Conservation (phyloP, 2,113 vertebrate species). For the Podilymbus podiceps region DNA sequence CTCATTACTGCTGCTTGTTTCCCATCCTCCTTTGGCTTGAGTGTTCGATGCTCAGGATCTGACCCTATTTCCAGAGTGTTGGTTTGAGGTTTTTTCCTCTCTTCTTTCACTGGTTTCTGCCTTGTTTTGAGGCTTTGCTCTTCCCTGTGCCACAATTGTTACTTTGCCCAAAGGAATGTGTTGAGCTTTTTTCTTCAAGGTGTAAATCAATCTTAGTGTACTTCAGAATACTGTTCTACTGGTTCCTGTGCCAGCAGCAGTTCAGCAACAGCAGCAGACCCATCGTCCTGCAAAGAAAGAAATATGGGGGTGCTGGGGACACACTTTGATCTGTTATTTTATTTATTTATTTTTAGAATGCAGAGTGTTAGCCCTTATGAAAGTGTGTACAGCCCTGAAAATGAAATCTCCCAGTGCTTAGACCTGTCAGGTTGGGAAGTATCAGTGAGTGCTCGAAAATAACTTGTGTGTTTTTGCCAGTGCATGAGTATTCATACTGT, state of each 20-base stretch:
- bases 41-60: neutral
- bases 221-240: neutral
- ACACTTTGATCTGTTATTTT: neutral
- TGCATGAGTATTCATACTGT: neutral
- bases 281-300: neutral
- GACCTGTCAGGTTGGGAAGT: neutral
- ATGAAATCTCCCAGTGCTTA: neutral
- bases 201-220: neutral
- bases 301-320: neutral
- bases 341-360: neutral
- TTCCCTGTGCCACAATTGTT: neutral
- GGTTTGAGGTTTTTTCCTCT: neutral
- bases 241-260: neutral
- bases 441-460: neutral
- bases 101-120: neutral
- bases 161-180: neutral
- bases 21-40: neutral
- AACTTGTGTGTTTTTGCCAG: neutral
- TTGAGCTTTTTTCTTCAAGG: neutral
- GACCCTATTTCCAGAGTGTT: neutral
- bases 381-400: neutral
- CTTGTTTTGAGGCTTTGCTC: neutral
- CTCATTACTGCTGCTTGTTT: neutral
- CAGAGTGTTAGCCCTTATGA: neutral
- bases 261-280: neutral